These are phyloP conservation scores for Lateolabrax maculatus DNA, from an alignment of 2,797 vertebrate genomes.

Conservation along the genomic window DNA sequence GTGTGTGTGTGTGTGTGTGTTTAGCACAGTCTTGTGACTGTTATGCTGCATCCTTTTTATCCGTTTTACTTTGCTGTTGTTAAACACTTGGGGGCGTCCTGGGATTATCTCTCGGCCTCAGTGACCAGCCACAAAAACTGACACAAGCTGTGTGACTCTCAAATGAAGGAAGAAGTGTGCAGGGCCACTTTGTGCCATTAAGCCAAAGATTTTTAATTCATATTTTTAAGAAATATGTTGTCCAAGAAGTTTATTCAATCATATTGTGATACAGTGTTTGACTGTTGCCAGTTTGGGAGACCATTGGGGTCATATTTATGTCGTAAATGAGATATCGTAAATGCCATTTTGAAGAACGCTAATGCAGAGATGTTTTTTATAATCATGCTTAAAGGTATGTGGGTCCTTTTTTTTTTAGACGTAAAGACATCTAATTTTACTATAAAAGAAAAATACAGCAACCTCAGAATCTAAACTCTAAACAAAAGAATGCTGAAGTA, in stretches of 20 bases:
- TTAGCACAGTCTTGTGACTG: neutral
- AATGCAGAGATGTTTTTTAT: slow-evolving; percentile 24
- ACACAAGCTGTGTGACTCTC: slow-evolving; percentile 11
- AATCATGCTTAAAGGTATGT: slow-evolving; percentile 26
- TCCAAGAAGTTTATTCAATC: slow-evolving; percentile 16
- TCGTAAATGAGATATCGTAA: slow-evolving; percentile 22
- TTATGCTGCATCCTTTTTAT: neutral
- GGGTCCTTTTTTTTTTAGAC: slow-evolving; percentile 8
- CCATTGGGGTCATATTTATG: slow-evolving; percentile 45
- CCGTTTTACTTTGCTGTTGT: slow-evolving; percentile 10
- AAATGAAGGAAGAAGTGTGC: slow-evolving; percentile 52
- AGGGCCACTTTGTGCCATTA: slow-evolving; percentile 48
- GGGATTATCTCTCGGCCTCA: slow-evolving; percentile 9
- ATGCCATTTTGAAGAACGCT: slow-evolving; percentile 34
- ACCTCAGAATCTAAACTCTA: neutral
- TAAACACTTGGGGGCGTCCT: slow-evolving; percentile 66
- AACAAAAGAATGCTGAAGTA: neutral
- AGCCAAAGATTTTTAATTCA: slow-evolving; percentile 71
- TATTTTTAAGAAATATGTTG: slow-evolving; percentile 38
- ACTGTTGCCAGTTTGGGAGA: slow-evolving; percentile 36
- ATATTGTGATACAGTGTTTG: slow-evolving; percentile 36
- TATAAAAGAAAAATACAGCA: neutral
- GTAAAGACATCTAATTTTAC: neutral
- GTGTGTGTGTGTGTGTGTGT: slow-evolving; percentile 19
- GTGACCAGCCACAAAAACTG: slow-evolving; percentile 2